Evolutionary conservation across 2,797 vertebrate species (phyloP).

Genomic region (Tapirus indicus): DNA sequence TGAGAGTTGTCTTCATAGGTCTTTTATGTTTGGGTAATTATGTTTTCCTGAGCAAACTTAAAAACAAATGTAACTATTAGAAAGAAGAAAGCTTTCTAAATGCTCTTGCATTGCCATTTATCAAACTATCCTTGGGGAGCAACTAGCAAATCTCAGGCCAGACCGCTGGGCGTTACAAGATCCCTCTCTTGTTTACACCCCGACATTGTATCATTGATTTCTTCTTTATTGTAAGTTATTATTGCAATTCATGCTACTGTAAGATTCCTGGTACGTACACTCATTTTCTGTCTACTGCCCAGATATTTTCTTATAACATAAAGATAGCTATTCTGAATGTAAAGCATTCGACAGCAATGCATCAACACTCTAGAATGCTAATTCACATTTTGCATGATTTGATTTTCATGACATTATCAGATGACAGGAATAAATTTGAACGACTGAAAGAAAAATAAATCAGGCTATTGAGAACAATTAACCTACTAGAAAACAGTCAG

Average conservation of each 20-base stretch:
- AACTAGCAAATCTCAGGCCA: neutral
- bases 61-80: neutral
- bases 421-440: conserved; percentile 54
- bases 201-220: conserved; percentile 7
- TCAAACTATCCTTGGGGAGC: neutral
- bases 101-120: neutral
- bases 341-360: neutral
- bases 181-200: neutral
- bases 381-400: conserved; percentile 49
- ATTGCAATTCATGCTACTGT: neutral
- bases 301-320: neutral
- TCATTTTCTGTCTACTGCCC: conserved; percentile 8
- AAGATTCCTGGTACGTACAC: neutral
- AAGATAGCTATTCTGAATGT: conserved; percentile 18
- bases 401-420: conserved; percentile 48
- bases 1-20: neutral
- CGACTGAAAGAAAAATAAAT: conserved; percentile 68
- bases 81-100: conserved; percentile 47
- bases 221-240: conserved; percentile 45
- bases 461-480: conserved; percentile 56
- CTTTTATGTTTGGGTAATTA: neutral
- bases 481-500: conserved; percentile 50
- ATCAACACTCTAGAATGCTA: neutral
- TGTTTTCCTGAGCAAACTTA: conserved; percentile 16
- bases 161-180: neutral